phyloP scores from a whole-genome alignment of 2,797 vertebrate genomes.

The Salarias fasciatus region DNA sequence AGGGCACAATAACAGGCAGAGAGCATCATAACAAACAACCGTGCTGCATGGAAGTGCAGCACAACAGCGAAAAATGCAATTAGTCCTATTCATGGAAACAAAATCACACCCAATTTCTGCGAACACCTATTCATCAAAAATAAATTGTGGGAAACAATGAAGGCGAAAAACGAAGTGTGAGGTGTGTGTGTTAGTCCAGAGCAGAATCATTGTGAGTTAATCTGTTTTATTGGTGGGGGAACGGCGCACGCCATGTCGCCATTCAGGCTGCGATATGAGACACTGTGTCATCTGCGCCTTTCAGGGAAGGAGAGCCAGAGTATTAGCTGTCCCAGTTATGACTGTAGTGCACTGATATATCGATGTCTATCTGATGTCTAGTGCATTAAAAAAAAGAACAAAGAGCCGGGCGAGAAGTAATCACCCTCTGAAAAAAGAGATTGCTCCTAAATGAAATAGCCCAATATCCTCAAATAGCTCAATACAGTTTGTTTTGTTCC shows the following conservation, averaged over 20 bases:
- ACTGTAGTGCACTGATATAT: conserved; percentile 2
- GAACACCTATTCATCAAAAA: conserved; percentile 14
- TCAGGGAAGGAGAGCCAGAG: conserved; percentile 19
- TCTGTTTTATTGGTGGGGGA: conserved; percentile 62
- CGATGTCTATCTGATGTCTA: neutral
- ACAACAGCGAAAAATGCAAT: conserved; percentile 9
- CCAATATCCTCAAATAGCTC: neutral
- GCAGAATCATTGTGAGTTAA: conserved; percentile 55
- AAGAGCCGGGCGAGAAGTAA: neutral
- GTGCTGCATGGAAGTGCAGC: conserved; percentile 2
- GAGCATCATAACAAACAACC: conserved; percentile 10
- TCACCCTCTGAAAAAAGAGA: neutral
- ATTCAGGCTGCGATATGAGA: conserved; percentile 27
- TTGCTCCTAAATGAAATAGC: too few species aligned
- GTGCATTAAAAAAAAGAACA: neutral
- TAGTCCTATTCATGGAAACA: neutral
- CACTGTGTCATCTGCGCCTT: conserved; percentile 25
- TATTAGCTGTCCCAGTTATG: conserved; percentile 14
- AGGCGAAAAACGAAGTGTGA: conserved; percentile 3
- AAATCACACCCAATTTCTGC: conserved; percentile 4
- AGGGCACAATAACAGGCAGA: conserved; percentile 21
- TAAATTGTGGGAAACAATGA: conserved; percentile 19
- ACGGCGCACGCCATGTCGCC: conserved; percentile 30
- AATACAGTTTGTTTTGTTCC: neutral
- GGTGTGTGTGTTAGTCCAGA: conserved; percentile 20